Evolutionary conservation across 2,113 vertebrate species (phyloP), one percentile per base, ranked within the genome.

Genomic region (Acrocephalus kingi): DNA sequence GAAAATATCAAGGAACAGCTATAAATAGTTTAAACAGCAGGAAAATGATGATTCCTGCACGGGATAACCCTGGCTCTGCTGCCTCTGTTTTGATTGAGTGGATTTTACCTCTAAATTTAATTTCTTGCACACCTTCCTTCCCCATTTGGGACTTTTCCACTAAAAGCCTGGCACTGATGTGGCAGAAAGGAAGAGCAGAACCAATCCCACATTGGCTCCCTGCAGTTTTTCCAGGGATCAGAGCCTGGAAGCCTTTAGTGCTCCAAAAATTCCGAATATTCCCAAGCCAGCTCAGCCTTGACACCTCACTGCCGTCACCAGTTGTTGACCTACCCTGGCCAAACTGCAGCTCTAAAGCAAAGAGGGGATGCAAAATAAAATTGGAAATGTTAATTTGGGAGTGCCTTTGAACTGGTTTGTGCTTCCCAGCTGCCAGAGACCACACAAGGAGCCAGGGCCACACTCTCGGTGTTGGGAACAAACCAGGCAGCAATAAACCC

Each of bases 161-260:
- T 72, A 10, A 48, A 37, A 17, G 8, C 35, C 59, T 80, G 21
- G 33, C 61, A 10, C 25, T 56, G 49, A 19, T 17, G 2, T 49
- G 63, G 52, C 71, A 92, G 39, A 35, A 51, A 37, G 49, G 52
- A 28, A 43, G 59, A 30, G 72, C 33, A 78, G 41, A 74, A 17
- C 18, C 51, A 48, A 30, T 2, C 35, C 49, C 46, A 58, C 1
- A 0, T 0, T 27, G 41, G 35, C 15, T 61, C 31, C 64, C 56
- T 69, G 59, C 13, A 74, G 30, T 15, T 87, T 84, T 59, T 39
- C 58, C 54, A 35, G 8, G 28, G 66, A n/a, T 45, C 74, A 71
- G 17, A 56, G 49, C 37, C 54, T 52, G 59, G 31, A 31, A 71
- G 2, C 11, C 75, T 66, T 27, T 11, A 27, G 21, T 9, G 15